These are phyloP conservation scores for Malthinus flaveolus DNA, from an alignment of 2,888 invertebrate species.

Conservation along the genomic window DNA sequence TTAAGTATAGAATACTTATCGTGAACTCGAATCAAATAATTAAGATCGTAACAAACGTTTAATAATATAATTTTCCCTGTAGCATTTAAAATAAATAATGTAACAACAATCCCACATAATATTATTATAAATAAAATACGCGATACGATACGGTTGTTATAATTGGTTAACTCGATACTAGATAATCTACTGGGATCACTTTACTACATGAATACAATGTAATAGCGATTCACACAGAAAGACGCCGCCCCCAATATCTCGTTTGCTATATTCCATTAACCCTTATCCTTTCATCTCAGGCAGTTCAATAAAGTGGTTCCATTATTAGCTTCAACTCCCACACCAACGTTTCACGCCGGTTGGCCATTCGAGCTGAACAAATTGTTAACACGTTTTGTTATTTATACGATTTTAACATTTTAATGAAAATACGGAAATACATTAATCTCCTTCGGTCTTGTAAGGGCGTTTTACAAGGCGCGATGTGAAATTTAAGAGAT, in stretches of 20 bases:
- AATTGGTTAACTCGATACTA: neutral
- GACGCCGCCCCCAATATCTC: slow-evolving; percentile 2
- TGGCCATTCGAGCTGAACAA: slow-evolving; percentile 16
- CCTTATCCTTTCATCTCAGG: slow-evolving; percentile 19
- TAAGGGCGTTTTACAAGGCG: neutral
- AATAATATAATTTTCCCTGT: too few relatives aligned
- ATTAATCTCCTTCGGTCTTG: neutral
- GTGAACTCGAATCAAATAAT: too few relatives aligned
- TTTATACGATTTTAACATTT: slow-evolving; percentile 9
- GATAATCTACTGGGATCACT: neutral
- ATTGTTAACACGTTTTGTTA: slow-evolving; percentile 14
- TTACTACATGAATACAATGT: slow-evolving; percentile 1
- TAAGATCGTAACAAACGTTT: too few relatives aligned
- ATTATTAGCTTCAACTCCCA: slow-evolving; percentile 19
- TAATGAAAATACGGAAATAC: slow-evolving; percentile 4
- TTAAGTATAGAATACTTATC: too few relatives aligned
- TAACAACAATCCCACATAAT: too few relatives aligned
- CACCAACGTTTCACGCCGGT: slow-evolving; percentile 12
- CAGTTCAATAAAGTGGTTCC: slow-evolving; percentile 17
- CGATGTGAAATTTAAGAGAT: too few relatives aligned
- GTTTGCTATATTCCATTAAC: slow-evolving; percentile 13
- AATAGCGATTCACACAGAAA: slow-evolving; percentile 4
- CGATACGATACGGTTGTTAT: neutral
- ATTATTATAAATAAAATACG: neutral
- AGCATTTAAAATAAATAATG: too few relatives aligned